Evolutionary conservation across 1,140 invertebrate genomes (phyloP).

Genomic region (Rhyacophila brunnea): DNA sequence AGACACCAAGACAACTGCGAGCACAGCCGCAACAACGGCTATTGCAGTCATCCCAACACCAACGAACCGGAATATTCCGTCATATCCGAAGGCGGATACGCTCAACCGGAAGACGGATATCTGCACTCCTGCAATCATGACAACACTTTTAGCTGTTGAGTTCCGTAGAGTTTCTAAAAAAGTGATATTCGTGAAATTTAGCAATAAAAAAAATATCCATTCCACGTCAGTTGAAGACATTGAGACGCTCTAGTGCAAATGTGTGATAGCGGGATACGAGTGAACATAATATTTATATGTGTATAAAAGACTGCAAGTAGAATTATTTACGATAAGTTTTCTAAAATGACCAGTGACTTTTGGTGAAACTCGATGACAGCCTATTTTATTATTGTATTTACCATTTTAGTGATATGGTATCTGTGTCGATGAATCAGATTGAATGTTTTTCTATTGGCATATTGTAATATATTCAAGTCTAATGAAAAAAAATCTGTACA

Average conservation of each 20-base stretch:
- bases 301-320: slow-evolving; percentile 31
- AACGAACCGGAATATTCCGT: slow-evolving; percentile 53
- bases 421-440: slow-evolving; percentile 8
- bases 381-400: slow-evolving; percentile 24
- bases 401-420: slow-evolving; percentile 10
- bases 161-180: slow-evolving; percentile 17
- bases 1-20: slow-evolving; percentile 38
- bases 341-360: slow-evolving; percentile 33
- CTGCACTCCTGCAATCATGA: slow-evolving; percentile 48
- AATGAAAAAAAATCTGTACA: slow-evolving; percentile 26
- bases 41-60: slow-evolving; percentile 37
- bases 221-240: slow-evolving; percentile 41
- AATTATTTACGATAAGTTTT: slow-evolving; percentile 26
- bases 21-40: slow-evolving; percentile 34
- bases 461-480: slow-evolving; percentile 13
- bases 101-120: slow-evolving; percentile 42
- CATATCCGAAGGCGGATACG: slow-evolving; percentile 47
- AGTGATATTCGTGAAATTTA: slow-evolving; percentile 38
- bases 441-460: background rate
- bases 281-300: slow-evolving; percentile 26
- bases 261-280: slow-evolving; percentile 23
- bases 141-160: slow-evolving; percentile 56
- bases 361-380: slow-evolving; percentile 18
- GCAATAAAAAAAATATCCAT: slow-evolving; percentile 56
- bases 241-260: slow-evolving; percentile 25